Percentiles rank a stretch among this genome's conserved stretches.
phyloP scores from a whole-genome alignment of 2,888 invertebrate species.

The Stegana nigrithorax region DNA sequence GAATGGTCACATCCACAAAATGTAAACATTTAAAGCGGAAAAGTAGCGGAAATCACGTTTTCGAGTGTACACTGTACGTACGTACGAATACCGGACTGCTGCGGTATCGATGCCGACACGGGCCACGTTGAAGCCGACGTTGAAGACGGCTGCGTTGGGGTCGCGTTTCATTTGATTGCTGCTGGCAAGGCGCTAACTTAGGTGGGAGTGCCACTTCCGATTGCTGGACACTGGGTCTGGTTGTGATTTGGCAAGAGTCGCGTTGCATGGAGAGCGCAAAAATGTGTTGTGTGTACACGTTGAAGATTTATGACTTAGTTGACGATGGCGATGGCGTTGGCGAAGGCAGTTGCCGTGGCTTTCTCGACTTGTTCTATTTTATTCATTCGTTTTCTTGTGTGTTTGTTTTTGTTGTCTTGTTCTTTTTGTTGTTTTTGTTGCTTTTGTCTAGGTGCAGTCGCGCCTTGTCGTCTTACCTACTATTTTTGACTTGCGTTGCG shows the following conservation, averaged over 20 bases:
- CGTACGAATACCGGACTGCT: no score
- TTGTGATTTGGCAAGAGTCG: conserved; percentile 30
- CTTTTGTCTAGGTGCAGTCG: neutral
- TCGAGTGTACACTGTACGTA: conserved; percentile 28
- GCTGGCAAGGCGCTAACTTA: neutral
- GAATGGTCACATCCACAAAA: no score
- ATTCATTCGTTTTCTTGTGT: neutral
- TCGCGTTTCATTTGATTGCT: neutral
- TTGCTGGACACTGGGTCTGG: conserved; percentile 17
- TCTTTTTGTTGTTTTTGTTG: no score
- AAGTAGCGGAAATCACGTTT: conserved; percentile 56
- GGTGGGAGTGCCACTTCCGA: conserved; percentile 32
- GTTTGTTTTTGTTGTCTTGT: no score
- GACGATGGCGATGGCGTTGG: conserved; percentile 29
- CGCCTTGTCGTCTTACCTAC: neutral
- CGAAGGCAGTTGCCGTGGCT: neutral
- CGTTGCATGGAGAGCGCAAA: conserved; percentile 36
- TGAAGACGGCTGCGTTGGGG: neutral
- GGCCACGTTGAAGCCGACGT: conserved; percentile 20
- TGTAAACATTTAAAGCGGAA: conserved; percentile 43
- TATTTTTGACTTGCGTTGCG: conserved; percentile 1
- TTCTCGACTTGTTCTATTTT: neutral
- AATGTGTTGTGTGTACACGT: conserved; percentile 16
- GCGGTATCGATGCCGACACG: conserved; percentile 36
- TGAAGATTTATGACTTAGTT: conserved; percentile 50